A percentile compares a stretch with the other conserved stretches of the same genome.
These are phyloP conservation scores for Acanthacorydalis orientalis DNA, from an alignment of 2,888 invertebrate species.

Conservation along the genomic window DNA sequence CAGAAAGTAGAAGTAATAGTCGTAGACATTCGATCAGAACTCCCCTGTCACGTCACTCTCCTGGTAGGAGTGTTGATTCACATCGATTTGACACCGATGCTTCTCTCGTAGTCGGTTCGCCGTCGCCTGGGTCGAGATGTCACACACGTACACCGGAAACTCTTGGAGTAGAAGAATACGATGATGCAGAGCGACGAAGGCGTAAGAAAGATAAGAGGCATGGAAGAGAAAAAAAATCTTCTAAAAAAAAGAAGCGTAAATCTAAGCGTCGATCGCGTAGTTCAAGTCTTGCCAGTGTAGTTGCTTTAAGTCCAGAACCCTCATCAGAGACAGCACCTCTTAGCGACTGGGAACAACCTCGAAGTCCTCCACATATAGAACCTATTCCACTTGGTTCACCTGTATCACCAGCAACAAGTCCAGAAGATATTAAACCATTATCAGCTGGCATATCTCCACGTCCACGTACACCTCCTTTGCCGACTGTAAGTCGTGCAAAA, in stretches of 20 bases:
- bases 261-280: slow-evolving; percentile 47
- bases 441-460: slow-evolving; percentile 28
- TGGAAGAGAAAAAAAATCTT: slow-evolving; percentile 44
- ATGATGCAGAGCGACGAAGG: slow-evolving; percentile 29
- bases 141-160: slow-evolving; percentile 1
- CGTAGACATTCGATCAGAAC: slow-evolving; percentile 1
- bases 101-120: slow-evolving; percentile 29
- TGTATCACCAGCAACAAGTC: slow-evolving; percentile 34
- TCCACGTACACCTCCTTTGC: slow-evolving; percentile 27
- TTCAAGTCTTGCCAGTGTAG: slow-evolving; percentile 48
- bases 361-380: slow-evolving; percentile 12
- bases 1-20: neutral
- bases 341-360: slow-evolving; percentile 30
- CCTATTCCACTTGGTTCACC: slow-evolving; percentile 32
- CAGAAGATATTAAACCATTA: slow-evolving; percentile 23
- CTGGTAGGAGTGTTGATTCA: slow-evolving; percentile 11
- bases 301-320: slow-evolving; percentile 31
- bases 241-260: slow-evolving; percentile 53
- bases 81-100: slow-evolving; percentile 22
- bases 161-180: slow-evolving; percentile 5
- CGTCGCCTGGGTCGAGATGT: slow-evolving; percentile 20
- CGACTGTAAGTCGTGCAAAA: slow-evolving; percentile 12
- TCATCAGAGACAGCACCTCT: slow-evolving; percentile 24
- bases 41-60: slow-evolving; percentile 12
- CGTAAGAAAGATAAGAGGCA: slow-evolving; percentile 59